Base-by-base conservation (phyloP, 2,888 invertebrate genomes). In the Andricus quercusramuli region DNA sequence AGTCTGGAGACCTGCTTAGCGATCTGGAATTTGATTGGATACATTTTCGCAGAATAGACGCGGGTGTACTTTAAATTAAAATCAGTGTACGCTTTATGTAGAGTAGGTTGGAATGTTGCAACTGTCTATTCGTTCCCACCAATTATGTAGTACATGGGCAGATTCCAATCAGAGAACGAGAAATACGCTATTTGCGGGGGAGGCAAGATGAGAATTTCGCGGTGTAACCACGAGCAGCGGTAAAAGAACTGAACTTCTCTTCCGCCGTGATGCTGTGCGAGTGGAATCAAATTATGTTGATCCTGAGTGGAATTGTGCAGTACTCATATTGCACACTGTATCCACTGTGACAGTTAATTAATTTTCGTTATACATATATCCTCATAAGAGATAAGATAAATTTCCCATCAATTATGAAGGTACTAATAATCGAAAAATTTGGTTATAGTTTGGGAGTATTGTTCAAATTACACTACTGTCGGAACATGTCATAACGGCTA, bases 81-180 rank as follows among this genome's bases (percentile, higher is more conserved):
- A 67, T 76, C 32, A 56, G 56, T 79, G 65, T 81, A 70, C 51
- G 51, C 15, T 15, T 15, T 44, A 3, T 13, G 44, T 20, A 51
- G 51, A 20, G 15, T 51, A 20, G 51, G 17, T 20, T 51, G 51
- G 51, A 51, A 51, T 51, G 1, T 20, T 51, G 20, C 51, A 20
- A 51, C 51, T 44, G 6, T 77, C 68, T 65, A 78, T 32, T 29
- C 65, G 44, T 74, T 82, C 80, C 47, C 20, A 66, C 29, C 78
- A 78, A 77, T 47, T 25, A 62, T 22, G 62, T 62, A 62, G 62
- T 25, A 25, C 62, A 22, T 62, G 13, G 62, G 9, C 22, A 22
- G 62, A 62, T 62, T 62, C 62, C 25, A 62, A 62, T 62, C 62
- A 22, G 25, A 25, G 62, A 13, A 62, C 25, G 25, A 62, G 62